Conservation (phyloP, 1,140 invertebrate species). For the Drosophila obscura region DNA sequence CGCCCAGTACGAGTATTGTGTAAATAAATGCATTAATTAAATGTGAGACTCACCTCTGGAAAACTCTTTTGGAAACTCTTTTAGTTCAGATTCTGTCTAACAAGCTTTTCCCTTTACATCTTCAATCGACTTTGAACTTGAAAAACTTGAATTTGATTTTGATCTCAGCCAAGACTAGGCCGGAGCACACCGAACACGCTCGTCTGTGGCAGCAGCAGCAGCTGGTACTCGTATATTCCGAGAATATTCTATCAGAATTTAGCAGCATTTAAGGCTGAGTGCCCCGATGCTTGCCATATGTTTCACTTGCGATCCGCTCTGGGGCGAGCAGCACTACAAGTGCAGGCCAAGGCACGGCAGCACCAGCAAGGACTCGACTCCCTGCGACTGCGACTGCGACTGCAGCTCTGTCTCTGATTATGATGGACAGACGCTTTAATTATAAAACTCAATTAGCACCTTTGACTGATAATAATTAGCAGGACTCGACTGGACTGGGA, state of each 20-base stretch:
- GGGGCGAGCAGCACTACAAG: slow-evolving; percentile 49
- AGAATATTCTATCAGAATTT: slow-evolving; percentile 35
- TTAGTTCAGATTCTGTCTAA: neutral
- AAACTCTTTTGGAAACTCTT: neutral
- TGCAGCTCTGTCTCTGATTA: neutral
- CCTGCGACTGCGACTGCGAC: slow-evolving; percentile 4
- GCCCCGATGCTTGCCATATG: slow-evolving; percentile 46
- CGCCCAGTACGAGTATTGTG: neutral
- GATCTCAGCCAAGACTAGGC: slow-evolving; percentile 42
- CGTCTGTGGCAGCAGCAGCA: slow-evolving; percentile 47
- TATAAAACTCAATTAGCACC: slow-evolving; percentile 60
- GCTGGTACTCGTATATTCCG: slow-evolving; percentile 17
- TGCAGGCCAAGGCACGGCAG: neutral
- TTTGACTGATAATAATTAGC: slow-evolving; percentile 35
- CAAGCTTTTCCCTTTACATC: slow-evolving; percentile 28
- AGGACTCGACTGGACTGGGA: neutral
- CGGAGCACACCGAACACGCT: slow-evolving; percentile 44
- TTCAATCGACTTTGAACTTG: slow-evolving; percentile 56
- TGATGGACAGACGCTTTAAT: slow-evolving; percentile 55
- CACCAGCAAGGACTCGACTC: slow-evolving; percentile 18
- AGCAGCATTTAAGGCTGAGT: slow-evolving; percentile 52
- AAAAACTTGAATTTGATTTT: slow-evolving; percentile 56
- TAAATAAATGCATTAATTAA: slow-evolving; percentile 26
- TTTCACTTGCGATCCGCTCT: slow-evolving; percentile 36
- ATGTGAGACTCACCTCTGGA: slow-evolving; percentile 8